phyloP scores from a whole-genome alignment of 2,888 invertebrate species.

The Rhimphoctona megacephalus region DNA sequence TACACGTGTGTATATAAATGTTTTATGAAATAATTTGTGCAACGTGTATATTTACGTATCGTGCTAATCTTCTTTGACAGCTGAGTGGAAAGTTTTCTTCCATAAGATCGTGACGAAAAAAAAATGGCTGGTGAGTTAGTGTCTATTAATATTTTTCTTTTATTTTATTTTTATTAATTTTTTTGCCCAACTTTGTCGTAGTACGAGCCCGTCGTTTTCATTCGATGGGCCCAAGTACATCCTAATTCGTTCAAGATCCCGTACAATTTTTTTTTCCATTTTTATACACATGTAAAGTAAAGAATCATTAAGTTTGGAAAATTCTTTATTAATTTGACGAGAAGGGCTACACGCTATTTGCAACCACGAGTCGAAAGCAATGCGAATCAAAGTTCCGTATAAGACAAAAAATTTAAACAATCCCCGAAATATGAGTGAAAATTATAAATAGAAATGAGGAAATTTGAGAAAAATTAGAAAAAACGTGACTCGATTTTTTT shows the following conservation, averaged over 20 bases:
- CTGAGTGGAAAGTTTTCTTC: slow-evolving; percentile 66
- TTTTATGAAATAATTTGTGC: slow-evolving; percentile 35
- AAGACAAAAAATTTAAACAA: background rate
- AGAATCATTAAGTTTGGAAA: no score
- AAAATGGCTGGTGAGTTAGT: slow-evolving; percentile 11
- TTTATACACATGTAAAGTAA: no score
- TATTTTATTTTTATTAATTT: background rate
- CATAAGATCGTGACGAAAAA: slow-evolving; percentile 16
- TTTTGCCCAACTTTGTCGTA: background rate
- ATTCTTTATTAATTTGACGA: no score
- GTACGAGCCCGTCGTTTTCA: background rate
- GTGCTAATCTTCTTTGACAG: slow-evolving; percentile 62
- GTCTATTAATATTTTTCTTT: background rate
- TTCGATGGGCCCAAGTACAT: no score
- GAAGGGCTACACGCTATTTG: no score
- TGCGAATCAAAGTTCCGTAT: no score
- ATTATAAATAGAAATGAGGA: background rate
- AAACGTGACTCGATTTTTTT: background rate
- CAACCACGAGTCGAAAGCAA: no score
- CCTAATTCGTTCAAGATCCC: no score
- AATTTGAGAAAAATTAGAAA: slow-evolving; percentile 5
- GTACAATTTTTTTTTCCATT: no score
- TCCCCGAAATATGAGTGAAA: background rate
- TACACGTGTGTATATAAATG: slow-evolving; percentile 27
- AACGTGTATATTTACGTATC: slow-evolving; percentile 39